phyloP scores from a whole-genome alignment of 2,113 vertebrate genomes.

The Climacteris rufus region DNA sequence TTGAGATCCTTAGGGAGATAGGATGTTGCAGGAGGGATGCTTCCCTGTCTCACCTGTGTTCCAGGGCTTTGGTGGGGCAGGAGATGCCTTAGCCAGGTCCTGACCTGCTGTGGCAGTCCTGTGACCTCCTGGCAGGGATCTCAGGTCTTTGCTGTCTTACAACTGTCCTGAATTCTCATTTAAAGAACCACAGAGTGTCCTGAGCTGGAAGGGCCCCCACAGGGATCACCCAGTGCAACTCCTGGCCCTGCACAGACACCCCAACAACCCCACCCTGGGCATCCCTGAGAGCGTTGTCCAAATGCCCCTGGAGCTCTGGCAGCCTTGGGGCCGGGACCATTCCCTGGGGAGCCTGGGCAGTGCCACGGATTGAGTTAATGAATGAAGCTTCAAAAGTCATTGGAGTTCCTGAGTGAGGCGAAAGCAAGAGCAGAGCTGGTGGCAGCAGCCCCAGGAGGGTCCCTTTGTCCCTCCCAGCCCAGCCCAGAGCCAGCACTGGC shows the following conservation, averaged over 20 bases:
- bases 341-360: background rate
- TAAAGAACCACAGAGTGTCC: background rate
- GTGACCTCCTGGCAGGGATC: background rate
- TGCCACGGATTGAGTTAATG: background rate
- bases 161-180: background rate
- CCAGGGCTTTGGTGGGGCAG: background rate
- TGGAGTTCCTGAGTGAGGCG: background rate
- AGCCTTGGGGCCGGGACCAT: background rate
- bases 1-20: background rate
- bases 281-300: background rate
- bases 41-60: background rate
- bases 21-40: background rate
- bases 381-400: background rate
- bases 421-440: background rate
- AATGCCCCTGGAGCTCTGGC: background rate
- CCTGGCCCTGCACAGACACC: background rate
- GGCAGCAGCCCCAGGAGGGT: background rate
- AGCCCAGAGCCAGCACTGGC: background rate
- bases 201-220: background rate
- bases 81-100: background rate
- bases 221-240: background rate
- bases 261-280: background rate
- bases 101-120: rapidly evolving
- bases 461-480: background rate
- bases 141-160: background rate